Base-by-base conservation (phyloP, 2,797 vertebrate genomes). In the Melanotaenia pygmaea region DNA sequence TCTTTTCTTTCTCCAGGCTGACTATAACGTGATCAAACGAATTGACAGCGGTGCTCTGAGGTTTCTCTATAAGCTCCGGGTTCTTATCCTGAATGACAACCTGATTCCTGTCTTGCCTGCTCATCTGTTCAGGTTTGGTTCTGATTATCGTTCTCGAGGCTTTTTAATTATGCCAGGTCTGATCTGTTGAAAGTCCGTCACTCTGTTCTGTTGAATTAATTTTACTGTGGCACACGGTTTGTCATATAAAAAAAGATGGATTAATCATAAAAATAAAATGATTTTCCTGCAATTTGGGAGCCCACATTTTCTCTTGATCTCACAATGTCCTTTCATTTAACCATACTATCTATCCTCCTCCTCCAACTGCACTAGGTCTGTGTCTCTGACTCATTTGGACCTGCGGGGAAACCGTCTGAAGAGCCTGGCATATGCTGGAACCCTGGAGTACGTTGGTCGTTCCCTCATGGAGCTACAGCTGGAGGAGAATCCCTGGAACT, bases 401-500 rank as follows among this genome's bases (percentile, higher is more conserved):
- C 96, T 99, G 89, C 94, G 98, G 87, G 98, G 98, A 86, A 99
- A 99, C 91, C 94, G 98, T 88, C 95, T 99, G 91, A 99, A 99
- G 95, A 99, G 96, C 71, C 90, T 99, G 93, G 96, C 97, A 90
- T 98, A 99, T 13, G 96, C 96, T 83, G 98, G 98, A 80, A 96
- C 98, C 45, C 91, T 99, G 94, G 97, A 99, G 92, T 98, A 99
- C 60, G 96, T 99, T 34, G 97, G 97, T 28, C 94, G 93, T 66
- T 97, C 96, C 79, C 97, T 99, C 80, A 98, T 98, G 82, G 98
- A 99, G 94, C 95, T 99, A 69, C 95, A 99, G 90, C 91, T 99
- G 79, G 98, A 99, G 93, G 98, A 99, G 92, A 99, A 99, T 94
- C 97, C 97, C 11, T 99, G 98, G 98, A 98, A 97, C 92, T 99